Evolutionary conservation across 2,888 invertebrate species (phyloP).

Genomic region (Agonopterix heracliana): DNA sequence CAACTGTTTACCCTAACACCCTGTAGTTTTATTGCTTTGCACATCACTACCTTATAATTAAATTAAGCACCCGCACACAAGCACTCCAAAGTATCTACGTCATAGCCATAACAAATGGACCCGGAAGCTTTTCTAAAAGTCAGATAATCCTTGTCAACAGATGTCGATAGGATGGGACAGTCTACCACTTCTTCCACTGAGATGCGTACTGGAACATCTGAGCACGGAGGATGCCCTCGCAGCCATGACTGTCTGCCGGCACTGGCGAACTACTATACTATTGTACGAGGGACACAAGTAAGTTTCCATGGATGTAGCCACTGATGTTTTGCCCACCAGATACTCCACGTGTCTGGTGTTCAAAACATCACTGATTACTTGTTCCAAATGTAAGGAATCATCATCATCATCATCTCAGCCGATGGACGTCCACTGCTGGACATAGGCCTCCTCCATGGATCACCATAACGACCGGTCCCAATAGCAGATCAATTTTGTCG

Average conservation of each 20-base stretch:
- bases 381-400: too few species aligned
- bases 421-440: too few species aligned
- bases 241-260: conserved; percentile 65
- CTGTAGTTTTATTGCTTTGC: neutral
- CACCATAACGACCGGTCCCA: too few species aligned
- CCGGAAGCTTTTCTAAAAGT: neutral
- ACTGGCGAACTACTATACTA: conserved; percentile 71
- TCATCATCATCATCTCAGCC: too few species aligned
- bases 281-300: conserved; percentile 57
- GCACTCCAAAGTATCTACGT: neutral
- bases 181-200: conserved; percentile 58
- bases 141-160: conserved; percentile 20
- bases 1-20: too few species aligned
- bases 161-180: conserved; percentile 51
- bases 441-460: too few species aligned
- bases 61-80: neutral
- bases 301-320: conserved; percentile 14
- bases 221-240: conserved; percentile 51
- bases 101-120: neutral
- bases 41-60: neutral
- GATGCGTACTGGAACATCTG: conserved; percentile 51
- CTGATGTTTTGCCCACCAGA: too few species aligned
- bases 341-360: neutral
- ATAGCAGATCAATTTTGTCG: too few species aligned
- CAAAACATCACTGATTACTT: too few species aligned